Percentiles rank a stretch among this genome's conserved stretches.
Conservation (phyloP, 2,797 vertebrate species). For the Ataeniobius toweri region DNA sequence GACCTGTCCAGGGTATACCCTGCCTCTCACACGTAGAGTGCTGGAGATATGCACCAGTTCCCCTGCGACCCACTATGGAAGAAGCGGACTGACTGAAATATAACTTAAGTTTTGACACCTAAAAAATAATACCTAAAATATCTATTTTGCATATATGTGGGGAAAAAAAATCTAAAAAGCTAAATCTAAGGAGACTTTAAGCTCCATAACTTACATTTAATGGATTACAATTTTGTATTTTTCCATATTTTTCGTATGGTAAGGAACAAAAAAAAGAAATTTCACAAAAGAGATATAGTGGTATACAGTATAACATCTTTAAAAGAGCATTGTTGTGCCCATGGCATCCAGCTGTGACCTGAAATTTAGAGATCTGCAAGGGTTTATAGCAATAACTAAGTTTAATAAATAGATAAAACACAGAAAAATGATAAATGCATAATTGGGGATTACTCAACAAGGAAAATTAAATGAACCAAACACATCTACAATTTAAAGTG, state of each 20-base stretch:
- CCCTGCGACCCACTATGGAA: no score
- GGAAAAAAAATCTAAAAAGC: background rate
- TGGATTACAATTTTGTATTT: background rate
- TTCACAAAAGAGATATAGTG: no score
- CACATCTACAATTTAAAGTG: background rate
- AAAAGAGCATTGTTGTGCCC: background rate
- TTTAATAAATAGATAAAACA: background rate
- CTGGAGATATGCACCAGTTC: no score
- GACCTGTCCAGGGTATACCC: no score
- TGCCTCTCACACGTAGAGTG: no score
- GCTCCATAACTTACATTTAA: background rate
- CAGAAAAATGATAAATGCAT: background rate
- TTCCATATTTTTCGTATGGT: no score
- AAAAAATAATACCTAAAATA: background rate
- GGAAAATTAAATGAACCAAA: background rate
- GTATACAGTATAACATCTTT: background rate
- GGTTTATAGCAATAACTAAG: background rate
- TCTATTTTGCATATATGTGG: background rate
- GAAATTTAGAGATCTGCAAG: background rate
- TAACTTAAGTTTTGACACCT: background rate
- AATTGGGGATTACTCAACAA: background rate
- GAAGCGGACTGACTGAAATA: no score
- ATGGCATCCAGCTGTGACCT: background rate
- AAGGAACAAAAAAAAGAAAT: no score
- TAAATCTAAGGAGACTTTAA: background rate